Base-by-base conservation (phyloP, 2,113 vertebrate genomes). In the Phylloscopus whistleri region DNA sequence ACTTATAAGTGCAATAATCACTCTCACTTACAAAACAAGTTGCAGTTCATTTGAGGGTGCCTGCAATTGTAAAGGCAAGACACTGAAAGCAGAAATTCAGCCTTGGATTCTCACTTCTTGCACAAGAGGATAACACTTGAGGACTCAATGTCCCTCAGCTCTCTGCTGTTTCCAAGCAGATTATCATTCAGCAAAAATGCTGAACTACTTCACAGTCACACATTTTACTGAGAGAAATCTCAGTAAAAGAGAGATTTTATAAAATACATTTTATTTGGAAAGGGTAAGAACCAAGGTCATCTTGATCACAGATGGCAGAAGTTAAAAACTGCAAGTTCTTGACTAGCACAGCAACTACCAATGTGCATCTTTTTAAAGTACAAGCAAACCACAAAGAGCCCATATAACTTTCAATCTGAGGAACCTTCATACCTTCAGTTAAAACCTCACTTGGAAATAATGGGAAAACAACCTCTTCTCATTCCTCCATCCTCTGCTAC, bases 231-330 rank as follows among this genome's bases (percentile, higher is more conserved):
- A 51, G 51, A 73, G 17, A 76, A 70, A 21, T 70, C 48, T 69
- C 60, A 41, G 89, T 26, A n/a, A 77, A 58, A 92, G 51, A 89
- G 11, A 16, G 2, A 3, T 41, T 41, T 41, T 41, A 41, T 41
- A 41, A 41, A 41, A 41, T 33, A 18, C 13, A 48, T 89, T 87
- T 87, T 63, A 74, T 77, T 73, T 66, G 87, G 84, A 74, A 94
- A 84, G 91, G 84, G 46, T 35, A 95, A 81, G 79, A 87, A 53
- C 89, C 87, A 91, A 90, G 77, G 91, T 94, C 80, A 91, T 56
- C 70, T 64, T 56, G 49, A 79, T 87, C 75, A 44, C 67, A 69
- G 89, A 93, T 77, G 73, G 68, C 1, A 23, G 55, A 80, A 86
- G 58, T 68, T 88, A 72, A 89, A 73, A 81, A 77, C 59, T 77